These are phyloP conservation scores for Selene dorsalis DNA, from an alignment of 2,797 vertebrate genomes.

Conservation along the genomic window DNA sequence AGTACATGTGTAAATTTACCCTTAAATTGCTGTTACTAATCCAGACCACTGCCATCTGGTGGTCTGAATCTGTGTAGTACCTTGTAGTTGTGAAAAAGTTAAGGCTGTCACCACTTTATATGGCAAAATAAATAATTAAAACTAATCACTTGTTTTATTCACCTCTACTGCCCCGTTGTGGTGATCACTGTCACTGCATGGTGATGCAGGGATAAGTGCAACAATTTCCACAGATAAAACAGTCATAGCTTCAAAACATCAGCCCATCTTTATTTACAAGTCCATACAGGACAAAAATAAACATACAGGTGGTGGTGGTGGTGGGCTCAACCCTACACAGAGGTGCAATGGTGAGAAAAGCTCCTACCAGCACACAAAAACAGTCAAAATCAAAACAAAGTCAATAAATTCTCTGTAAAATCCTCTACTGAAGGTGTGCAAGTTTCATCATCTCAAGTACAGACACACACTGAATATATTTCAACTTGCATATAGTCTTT, in stretches of 20 bases:
- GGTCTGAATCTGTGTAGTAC: background rate
- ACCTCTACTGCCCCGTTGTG: constrained; percentile 53
- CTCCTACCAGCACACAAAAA: constrained; percentile 28
- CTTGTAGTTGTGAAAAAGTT: background rate
- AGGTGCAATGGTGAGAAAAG: constrained; percentile 15
- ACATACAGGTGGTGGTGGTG: constrained; percentile 31
- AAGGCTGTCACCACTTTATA: background rate
- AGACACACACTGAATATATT: constrained; percentile 25
- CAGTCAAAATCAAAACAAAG: constrained; percentile 32
- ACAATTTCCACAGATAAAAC: background rate
- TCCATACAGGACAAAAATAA: constrained; percentile 63
- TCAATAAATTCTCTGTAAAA: background rate
- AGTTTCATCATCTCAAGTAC: constrained; percentile 25
- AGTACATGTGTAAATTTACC: no score
- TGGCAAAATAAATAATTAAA: background rate
- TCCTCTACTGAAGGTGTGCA: background rate
- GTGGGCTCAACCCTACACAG: constrained; percentile 21
- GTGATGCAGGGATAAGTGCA: background rate
- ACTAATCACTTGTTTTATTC: background rate
- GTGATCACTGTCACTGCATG: constrained; percentile 4
- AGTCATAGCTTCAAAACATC: constrained; percentile 65
- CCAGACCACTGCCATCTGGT: background rate
- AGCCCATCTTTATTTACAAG: constrained; percentile 81
- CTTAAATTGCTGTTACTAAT: background rate
- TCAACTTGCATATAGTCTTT: constrained; percentile 19